These are phyloP conservation scores for Heliocidaris erythrogramma DNA, from an alignment of 35 echinoderm and acorn worm genomes.

Conservation along the genomic window DNA sequence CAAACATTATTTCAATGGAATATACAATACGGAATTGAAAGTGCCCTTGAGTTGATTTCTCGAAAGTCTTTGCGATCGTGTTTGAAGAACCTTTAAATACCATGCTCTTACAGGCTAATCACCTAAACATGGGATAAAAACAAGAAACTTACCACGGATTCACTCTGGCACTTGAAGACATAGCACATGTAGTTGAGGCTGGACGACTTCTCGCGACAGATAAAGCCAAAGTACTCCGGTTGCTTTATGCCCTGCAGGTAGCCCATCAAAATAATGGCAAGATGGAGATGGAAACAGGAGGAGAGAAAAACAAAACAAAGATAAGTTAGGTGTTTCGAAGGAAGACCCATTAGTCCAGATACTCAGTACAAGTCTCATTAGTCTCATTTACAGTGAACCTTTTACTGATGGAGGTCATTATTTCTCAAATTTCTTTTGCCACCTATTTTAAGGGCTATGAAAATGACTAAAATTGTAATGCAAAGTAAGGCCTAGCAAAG, in stretches of 20 bases:
- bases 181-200: constrained; percentile 89
- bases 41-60: too few relatives aligned
- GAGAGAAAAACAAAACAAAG: neutral
- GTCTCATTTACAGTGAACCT: neutral
- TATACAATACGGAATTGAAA: too few relatives aligned
- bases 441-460: too few relatives aligned
- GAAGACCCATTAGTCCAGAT: neutral
- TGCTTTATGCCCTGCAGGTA: constrained; percentile 84
- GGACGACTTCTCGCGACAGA: constrained; percentile 79
- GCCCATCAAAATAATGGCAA: neutral
- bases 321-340: neutral
- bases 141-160: constrained; percentile 81
- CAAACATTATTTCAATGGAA: too few relatives aligned
- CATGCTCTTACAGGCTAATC: neutral
- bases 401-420: too few relatives aligned
- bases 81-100: too few relatives aligned
- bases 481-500: too few relatives aligned
- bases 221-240: constrained; percentile 98
- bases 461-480: too few relatives aligned
- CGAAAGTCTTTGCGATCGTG: too few relatives aligned
- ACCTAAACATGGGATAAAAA: neutral
- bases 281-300: neutral
- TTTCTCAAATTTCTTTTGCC: too few relatives aligned
- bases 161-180: constrained; percentile 91
- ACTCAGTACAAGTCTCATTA: neutral